Evolutionary conservation across 2,888 invertebrate species (phyloP), one percentile per base, ranked within the genome.

Genomic region (Odontothrips loti): DNA sequence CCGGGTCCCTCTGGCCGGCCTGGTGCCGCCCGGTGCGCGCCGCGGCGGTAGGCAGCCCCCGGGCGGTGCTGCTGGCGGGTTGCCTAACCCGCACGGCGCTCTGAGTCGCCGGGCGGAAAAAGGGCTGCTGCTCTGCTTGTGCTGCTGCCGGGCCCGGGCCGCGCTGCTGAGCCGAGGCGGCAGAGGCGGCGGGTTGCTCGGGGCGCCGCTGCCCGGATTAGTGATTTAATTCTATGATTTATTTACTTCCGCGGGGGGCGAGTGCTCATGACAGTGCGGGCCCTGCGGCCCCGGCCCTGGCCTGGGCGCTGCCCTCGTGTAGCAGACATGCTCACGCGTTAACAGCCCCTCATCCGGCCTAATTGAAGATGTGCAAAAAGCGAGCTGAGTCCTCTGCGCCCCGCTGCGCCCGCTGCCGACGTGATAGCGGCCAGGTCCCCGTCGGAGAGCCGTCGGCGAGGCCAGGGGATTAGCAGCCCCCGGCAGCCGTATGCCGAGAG

Each of bases 331-430:
- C 68, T 27, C 68, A 12, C 34, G 68, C 68, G 68, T 23, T 75
- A 75, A 75, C 68, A 75, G 68, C 68, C 68, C 1, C 68, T 75
- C 27, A 75, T 75, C 68, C 68, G 68, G 23, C 68, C 12, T 75
- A 75, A 75, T 75, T 75, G 68, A 75, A 75, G 68, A 75, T 75
- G 23, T 75, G 68, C 68, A 75, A 75, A 75, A 75, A 75, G 68
- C 68, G 63, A 9, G 68, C 23, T 9, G 68, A 1, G 20, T 1
- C 17, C 4, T n/a, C n/a, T 23, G 68, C 9, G 63, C n/a, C n/a
- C n/a, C 6, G 34, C 34, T 6, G 68, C n/a, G 12, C 3, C 51
- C 51, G n/a, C 20, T 20, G n/a, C 63, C 63, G 68, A 23, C 23
- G 68, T 23, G 63, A 51, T 12, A 51, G 51, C 15, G 58, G 58